Percentiles rank a stretch among this genome's conserved stretches.
These are phyloP conservation scores for Pempheris klunzingeri DNA, from an alignment of 2,797 vertebrate species.

Conservation along the genomic window DNA sequence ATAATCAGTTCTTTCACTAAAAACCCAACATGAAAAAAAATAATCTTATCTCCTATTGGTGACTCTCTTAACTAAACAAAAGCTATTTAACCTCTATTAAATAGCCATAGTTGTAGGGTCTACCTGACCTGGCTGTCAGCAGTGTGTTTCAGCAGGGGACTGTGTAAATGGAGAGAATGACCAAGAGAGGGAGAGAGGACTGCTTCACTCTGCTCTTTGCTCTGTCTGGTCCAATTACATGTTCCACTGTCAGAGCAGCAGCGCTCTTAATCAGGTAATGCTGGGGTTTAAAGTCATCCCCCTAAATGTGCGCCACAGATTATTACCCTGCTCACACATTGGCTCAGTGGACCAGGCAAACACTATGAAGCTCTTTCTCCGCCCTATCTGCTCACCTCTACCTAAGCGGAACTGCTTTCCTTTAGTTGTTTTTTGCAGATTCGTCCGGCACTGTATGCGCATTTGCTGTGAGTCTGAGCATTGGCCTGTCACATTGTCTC, in stretches of 20 bases:
- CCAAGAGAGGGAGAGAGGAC: conserved; percentile 23
- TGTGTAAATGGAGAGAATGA: conserved; percentile 38
- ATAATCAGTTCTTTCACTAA: background rate
- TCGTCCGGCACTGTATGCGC: conserved; percentile 24
- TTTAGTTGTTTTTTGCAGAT: conserved; percentile 27
- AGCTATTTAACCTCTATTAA: conserved; percentile 27
- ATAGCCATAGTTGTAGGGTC: conserved; percentile 35
- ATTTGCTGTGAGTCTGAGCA: conserved; percentile 25
- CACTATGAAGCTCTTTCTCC: background rate
- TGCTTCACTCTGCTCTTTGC: conserved; percentile 63
- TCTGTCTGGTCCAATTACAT: conserved; percentile 81
- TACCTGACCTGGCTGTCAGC: conserved; percentile 58
- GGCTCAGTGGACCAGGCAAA: conserved; percentile 41
- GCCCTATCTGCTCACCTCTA: background rate
- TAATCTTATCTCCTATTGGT: background rate
- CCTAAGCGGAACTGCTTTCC: background rate
- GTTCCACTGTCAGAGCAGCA: conserved; percentile 72
- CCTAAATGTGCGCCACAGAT: conserved; percentile 60
- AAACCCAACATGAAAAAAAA: background rate
- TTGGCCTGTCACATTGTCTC: conserved; percentile 64
- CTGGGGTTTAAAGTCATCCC: conserved; percentile 72
- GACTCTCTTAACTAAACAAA: conserved; percentile 26
- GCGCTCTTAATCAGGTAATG: conserved; percentile 80
- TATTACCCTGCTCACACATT: conserved; percentile 45
- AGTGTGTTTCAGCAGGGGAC: conserved; percentile 38